Conservation (phyloP, 2,113 vertebrate species). For the Ivindomyrus marchei region DNA sequence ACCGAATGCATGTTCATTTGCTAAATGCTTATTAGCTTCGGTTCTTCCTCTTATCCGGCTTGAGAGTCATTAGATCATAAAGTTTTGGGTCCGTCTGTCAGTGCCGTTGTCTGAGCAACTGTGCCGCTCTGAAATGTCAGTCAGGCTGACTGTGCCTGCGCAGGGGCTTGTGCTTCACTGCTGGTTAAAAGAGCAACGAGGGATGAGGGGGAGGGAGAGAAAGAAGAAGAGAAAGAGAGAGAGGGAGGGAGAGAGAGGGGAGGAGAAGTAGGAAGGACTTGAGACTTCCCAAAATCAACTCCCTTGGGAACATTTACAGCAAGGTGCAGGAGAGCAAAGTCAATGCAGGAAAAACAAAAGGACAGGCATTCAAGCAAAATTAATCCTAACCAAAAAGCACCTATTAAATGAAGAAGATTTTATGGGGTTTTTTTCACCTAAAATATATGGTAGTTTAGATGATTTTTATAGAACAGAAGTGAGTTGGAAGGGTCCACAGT, state of each 20-base stretch:
- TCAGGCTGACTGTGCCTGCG: slow-evolving; percentile 8
- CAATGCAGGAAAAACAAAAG: not conserved
- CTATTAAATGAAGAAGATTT: not conserved
- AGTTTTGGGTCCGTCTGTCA: not conserved
- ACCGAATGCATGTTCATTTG: slow-evolving; percentile 30
- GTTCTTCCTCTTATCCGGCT: not conserved
- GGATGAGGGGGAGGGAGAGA: slow-evolving; percentile 7
- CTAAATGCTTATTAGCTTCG: slow-evolving; percentile 23
- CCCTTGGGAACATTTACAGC: slow-evolving; percentile 47
- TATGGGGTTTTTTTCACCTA: not conserved
- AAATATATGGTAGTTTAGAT: not conserved
- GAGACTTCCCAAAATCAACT: slow-evolving; percentile 44
- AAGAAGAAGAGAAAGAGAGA: slow-evolving; percentile 16
- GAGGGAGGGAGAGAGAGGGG: slow-evolving; percentile 34
- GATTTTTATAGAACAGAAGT: not conserved
- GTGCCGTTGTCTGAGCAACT: slow-evolving; percentile 13
- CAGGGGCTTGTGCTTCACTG: slow-evolving; percentile 35
- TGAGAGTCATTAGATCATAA: not conserved
- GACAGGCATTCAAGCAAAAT: too few relatives aligned
- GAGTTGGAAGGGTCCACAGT: not conserved
- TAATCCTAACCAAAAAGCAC: not conserved
- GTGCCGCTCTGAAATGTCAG: not conserved
- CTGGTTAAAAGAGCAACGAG: slow-evolving; percentile 34
- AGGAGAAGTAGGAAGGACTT: slow-evolving; percentile 29
- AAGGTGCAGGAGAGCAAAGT: slow-evolving; percentile 52